phyloP scores from a whole-genome alignment of 1,140 invertebrate species.

The Formica exsecta region DNA sequence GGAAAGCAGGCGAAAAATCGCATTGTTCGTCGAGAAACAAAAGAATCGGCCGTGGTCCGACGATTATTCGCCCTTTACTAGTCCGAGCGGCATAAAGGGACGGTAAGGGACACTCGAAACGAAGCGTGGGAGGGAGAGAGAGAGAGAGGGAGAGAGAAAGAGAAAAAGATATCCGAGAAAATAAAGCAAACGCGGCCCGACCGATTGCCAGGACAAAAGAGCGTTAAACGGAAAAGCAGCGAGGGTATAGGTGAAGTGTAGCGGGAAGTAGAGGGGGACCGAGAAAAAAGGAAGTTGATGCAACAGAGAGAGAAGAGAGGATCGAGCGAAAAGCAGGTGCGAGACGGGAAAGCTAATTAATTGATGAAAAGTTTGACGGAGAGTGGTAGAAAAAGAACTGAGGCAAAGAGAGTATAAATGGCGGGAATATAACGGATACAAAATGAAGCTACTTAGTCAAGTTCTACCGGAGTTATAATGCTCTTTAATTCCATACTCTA shows the following conservation, averaged over 20 bases:
- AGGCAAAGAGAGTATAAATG: constrained; percentile 21
- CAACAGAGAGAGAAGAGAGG: neutral
- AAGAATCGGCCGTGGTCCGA: constrained; percentile 67
- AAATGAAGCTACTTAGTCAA: constrained; percentile 40
- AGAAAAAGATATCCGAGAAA: constrained; percentile 64
- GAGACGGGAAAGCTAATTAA: constrained; percentile 42
- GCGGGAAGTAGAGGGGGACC: neutral
- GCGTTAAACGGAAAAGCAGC: constrained; percentile 63
- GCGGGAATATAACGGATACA: constrained; percentile 17
- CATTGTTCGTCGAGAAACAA: constrained; percentile 70
- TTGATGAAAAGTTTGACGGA: constrained; percentile 32
- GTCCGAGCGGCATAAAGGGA: constrained; percentile 48
- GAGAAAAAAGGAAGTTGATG: neutral
- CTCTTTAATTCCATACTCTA: constrained; percentile 1
- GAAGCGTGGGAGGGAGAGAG: neutral
- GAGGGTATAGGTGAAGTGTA: neutral
- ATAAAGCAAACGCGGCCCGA: constrained; percentile 62
- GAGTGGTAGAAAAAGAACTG: neutral
- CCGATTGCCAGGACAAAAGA: constrained; percentile 66
- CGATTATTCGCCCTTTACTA: constrained; percentile 75
- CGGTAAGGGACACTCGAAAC: constrained; percentile 59
- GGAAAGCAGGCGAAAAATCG: constrained; percentile 33
- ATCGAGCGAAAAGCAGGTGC: neutral
- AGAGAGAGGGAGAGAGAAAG: neutral
- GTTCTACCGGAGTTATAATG: constrained; percentile 12